These are phyloP conservation scores for Pseudomyrmex gracilis DNA, from an alignment of 1,140 invertebrate species.

Conservation along the genomic window DNA sequence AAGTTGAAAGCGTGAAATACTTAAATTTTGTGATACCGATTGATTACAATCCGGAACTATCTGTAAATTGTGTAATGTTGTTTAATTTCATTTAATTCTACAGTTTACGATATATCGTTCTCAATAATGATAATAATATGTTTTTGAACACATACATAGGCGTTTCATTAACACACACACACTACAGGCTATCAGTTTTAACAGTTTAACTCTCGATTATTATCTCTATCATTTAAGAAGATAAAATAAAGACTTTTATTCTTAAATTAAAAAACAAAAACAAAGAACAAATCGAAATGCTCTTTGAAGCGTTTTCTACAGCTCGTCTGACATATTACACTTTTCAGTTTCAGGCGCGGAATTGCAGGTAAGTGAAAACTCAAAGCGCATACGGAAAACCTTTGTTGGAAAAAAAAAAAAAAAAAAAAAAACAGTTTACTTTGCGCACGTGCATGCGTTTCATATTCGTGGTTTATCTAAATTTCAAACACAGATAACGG, in stretches of 20 bases:
- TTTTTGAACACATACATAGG: not conserved
- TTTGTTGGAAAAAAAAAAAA: not conserved
- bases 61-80: constrained; percentile 17
- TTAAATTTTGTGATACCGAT: constrained; percentile 40
- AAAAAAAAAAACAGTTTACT: not conserved
- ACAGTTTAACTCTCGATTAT: too few relatives aligned
- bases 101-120: not conserved
- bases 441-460: not conserved
- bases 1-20: constrained; percentile 31
- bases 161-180: constrained; percentile 3
- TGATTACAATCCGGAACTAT: constrained; percentile 10
- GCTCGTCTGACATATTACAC: too few relatives aligned
- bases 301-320: too few relatives aligned
- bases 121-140: not conserved
- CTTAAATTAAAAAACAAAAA: not conserved
- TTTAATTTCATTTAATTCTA: constrained; percentile 5
- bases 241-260: constrained; percentile 4
- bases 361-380: constrained; percentile 25
- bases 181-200: not conserved
- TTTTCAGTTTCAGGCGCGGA: not conserved
- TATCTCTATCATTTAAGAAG: not conserved
- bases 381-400: not conserved
- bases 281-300: too few relatives aligned
- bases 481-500: not conserved
- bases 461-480: not conserved